These are phyloP conservation scores for Chrysogorgia sp. DNA, from an alignment of 92 coral and sea anemone genomes.

Conservation along the genomic window DNA sequence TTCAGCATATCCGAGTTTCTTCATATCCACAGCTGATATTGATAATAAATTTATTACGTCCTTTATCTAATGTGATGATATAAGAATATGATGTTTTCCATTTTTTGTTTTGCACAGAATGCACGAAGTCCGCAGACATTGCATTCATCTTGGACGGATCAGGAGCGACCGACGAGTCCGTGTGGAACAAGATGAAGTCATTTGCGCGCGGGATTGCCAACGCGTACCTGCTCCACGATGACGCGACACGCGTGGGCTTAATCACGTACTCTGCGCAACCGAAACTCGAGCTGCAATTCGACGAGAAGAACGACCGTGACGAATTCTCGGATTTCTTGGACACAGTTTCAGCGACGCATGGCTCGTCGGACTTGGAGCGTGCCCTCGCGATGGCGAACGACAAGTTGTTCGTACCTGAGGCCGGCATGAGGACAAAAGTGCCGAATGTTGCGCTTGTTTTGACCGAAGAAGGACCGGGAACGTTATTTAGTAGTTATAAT, in stretches of 20 bases:
- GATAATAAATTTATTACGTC: too few species aligned
- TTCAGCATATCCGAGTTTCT: too few species aligned
- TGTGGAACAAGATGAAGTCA: slow-evolving; percentile 90
- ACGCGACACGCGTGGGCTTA: slow-evolving; percentile 79
- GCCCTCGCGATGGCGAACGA: slow-evolving; percentile 68
- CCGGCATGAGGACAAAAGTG: slow-evolving; percentile 37
- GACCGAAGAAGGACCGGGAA: slow-evolving; percentile 73
- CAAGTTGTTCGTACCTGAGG: slow-evolving; percentile 24
- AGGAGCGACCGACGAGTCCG: slow-evolving; percentile 85
- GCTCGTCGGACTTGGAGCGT: slow-evolving; percentile 86
- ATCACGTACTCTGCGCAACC: slow-evolving; percentile 89
- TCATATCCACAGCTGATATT: too few species aligned
- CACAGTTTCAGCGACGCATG: slow-evolving; percentile 85
- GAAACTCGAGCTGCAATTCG: slow-evolving; percentile 75
- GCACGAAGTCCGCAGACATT: slow-evolving; percentile 80
- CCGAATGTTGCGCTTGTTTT: slow-evolving; percentile 61
- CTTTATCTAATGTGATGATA: too few species aligned
- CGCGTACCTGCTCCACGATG: slow-evolving; percentile 74
- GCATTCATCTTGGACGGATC: slow-evolving; percentile 92
- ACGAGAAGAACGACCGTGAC: slow-evolving; percentile 72
- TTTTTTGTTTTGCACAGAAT: slow-evolving; percentile 50
- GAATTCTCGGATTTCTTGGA: slow-evolving; percentile 72
- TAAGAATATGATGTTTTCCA: not conserved
- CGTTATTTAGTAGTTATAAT: slow-evolving; percentile 70
- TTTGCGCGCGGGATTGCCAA: slow-evolving; percentile 84